Conservation (phyloP, 2,797 vertebrate species). For the Pseudochaenichthys georgianus region DNA sequence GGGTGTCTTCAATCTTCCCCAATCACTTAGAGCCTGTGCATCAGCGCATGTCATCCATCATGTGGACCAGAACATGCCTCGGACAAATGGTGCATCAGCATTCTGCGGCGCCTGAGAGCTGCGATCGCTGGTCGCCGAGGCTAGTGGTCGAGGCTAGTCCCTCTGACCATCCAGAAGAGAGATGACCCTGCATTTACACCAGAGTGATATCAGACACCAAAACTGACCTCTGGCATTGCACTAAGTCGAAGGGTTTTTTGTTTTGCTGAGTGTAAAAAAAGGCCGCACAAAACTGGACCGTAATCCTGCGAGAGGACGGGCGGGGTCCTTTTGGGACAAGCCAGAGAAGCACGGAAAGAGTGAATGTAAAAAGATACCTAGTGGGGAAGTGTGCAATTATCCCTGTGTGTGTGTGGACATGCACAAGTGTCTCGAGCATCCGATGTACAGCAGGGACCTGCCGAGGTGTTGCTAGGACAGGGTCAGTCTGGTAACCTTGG, state of each 20-base stretch:
- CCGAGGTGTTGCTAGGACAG: conserved; percentile 56
- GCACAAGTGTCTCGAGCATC: not conserved
- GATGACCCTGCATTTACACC: conserved; percentile 56
- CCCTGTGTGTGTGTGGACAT: conserved; percentile 3
- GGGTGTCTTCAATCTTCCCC: conserved; percentile 93
- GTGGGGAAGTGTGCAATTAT: conserved; percentile 26
- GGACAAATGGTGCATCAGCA: conserved; percentile 92
- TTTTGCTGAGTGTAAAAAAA: conserved; percentile 52
- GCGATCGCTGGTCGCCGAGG: conserved; percentile 52
- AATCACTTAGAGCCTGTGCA: conserved; percentile 94
- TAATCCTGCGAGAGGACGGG: conserved; percentile 11
- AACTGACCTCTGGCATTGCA: conserved; percentile 48
- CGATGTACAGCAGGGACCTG: conserved; percentile 48
- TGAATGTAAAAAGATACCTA: conserved; percentile 49
- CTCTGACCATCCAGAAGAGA: conserved; percentile 33
- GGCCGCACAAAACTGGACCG: conserved; percentile 26
- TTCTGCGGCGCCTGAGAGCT: conserved; percentile 81
- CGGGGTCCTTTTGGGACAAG: conserved; percentile 49
- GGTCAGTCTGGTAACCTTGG: conserved; percentile 77
- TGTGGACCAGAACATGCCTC: conserved; percentile 79
- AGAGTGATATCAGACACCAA: conserved; percentile 54
- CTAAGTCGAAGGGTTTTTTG: conserved; percentile 56
- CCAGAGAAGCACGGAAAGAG: conserved; percentile 42
- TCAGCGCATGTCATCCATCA: conserved; percentile 93
- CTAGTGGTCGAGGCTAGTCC: conserved; percentile 35